Conservation (phyloP, 2,113 vertebrate genomes). For the Phylloscopus trochilus region DNA sequence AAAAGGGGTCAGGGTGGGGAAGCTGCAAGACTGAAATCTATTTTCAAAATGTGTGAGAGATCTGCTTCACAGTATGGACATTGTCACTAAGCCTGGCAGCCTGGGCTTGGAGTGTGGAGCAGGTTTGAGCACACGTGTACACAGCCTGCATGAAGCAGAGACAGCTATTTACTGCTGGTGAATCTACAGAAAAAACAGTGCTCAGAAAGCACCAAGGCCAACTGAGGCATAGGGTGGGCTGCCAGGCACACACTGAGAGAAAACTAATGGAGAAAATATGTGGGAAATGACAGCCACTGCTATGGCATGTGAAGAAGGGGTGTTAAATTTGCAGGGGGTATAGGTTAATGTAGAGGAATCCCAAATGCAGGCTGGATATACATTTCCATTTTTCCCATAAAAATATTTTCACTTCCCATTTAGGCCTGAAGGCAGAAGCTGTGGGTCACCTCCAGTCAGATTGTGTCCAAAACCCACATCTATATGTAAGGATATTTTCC, state of each 20-base stretch:
- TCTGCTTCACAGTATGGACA: neutral
- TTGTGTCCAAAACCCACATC: neutral
- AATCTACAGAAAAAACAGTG: neutral
- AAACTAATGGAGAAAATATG: neutral
- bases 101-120: neutral
- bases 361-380: neutral
- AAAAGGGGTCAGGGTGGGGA: neutral
- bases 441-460: neutral
- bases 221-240: neutral
- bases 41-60: neutral
- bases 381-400: neutral
- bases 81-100: neutral
- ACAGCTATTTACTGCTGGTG: neutral
- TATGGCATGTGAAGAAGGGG: neutral
- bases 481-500: neutral
- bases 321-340: neutral
- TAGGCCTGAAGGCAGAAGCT: neutral
- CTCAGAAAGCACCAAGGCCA: neutral
- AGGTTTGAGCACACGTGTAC: accelerated
- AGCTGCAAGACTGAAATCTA: neutral
- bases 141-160: neutral
- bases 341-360: neutral
- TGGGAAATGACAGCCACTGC: neutral
- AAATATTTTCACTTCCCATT: neutral
- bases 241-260: accelerated